Evolutionary conservation across 2,888 invertebrate genomes (phyloP), one percentile per base, ranked within the genome.

Genomic region (Bombylius discolor): DNA sequence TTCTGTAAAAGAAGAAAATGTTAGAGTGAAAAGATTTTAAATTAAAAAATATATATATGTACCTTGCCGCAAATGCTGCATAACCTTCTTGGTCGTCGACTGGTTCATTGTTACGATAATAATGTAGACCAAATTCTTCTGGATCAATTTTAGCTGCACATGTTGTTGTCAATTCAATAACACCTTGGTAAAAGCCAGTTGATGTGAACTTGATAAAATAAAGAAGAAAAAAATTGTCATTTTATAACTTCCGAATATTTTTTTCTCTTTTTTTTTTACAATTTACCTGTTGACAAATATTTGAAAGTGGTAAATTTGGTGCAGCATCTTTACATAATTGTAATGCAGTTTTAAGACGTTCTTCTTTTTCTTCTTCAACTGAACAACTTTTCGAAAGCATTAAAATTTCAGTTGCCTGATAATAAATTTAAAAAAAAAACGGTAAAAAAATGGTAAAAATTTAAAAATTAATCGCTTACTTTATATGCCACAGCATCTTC

Each of bases 401-500:
- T 54, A 96, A 77, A 65, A 94, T 82, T 76, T 96, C 95, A 64
- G 91, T 92, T 0, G 91, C 91, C 85, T 87, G 64, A 52, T 76
- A 76, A 59, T 58, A 48, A 53, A 50, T 52, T 49, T 39, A 23
- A 33, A 49, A n/a, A 48, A 39, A 48, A 31, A 23, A 36, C 49
- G 42, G 9, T 46, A 67, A 34, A 33, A 49, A 32, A 11, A 23
- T 23, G 23, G 9, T n/a, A n/a, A 13, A 13, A 34, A 44, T 44
- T 12, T 1, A 12, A 1, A 9, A 11, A 44, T 44, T 7, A 9
- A 9, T 44, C 5, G 5, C 11, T 5, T 72, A 91, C 93, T 78
- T 96, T 96, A 4, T 96, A 92, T 65, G 92, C 93, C 12, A 92
- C 89, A 5, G 96, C 97, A 74, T 99, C 98, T 77, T 98, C 97